Conservation (phyloP, 2,113 vertebrate genomes). For the Diphyllodes magnificus region DNA sequence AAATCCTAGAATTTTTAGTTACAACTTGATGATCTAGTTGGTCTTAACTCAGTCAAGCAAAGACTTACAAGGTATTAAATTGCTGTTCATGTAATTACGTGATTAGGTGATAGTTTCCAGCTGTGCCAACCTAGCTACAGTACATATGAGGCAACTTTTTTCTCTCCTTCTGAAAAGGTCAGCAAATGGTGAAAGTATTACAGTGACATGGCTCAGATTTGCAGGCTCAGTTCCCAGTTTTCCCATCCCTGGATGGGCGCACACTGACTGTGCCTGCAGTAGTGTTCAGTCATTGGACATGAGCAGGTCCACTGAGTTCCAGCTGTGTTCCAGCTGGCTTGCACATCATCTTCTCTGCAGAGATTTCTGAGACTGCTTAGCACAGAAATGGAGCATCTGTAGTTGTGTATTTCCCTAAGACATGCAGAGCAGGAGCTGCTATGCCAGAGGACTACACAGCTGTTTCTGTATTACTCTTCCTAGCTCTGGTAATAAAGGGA, state of each 20-base stretch:
- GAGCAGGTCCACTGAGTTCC: accelerated
- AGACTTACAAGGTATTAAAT: conserved; percentile 7
- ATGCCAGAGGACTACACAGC: background rate
- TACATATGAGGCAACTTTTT: background rate
- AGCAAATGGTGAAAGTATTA: background rate
- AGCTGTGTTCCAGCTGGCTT: background rate
- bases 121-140: background rate
- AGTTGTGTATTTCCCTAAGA: background rate
- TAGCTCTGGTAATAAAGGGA: background rate
- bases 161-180: background rate
- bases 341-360: background rate
- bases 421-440: background rate
- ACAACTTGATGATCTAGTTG: background rate
- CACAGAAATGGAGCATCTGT: background rate
- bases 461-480: background rate
- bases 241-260: background rate
- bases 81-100: background rate
- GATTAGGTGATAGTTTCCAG: background rate
- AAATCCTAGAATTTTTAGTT: background rate
- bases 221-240: background rate
- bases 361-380: background rate
- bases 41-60: background rate
- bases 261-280: background rate
- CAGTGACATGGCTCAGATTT: background rate
- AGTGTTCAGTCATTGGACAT: accelerated